Conservation (phyloP, 2,888 invertebrate genomes). For the Noctua pronuba region DNA sequence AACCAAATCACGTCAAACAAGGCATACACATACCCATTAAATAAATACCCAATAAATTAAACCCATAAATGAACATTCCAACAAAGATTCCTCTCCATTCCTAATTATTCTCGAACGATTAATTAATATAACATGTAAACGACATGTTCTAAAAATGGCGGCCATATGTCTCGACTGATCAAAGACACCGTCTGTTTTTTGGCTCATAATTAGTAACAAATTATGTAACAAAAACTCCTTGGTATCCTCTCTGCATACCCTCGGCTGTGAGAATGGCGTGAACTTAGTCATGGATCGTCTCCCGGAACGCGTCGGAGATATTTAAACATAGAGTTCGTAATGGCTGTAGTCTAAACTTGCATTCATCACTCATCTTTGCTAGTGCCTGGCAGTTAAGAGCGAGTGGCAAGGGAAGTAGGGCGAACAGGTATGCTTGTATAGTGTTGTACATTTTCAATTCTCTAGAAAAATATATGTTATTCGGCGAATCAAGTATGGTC, state of each 20-base stretch:
- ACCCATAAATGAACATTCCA: constrained; percentile 46
- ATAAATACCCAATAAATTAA: constrained; percentile 58
- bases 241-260: constrained; percentile 30
- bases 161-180: constrained; percentile 71
- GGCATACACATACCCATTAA: constrained; percentile 31
- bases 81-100: constrained; percentile 52
- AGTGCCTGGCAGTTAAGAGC: constrained; percentile 9
- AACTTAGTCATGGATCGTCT: constrained; percentile 68
- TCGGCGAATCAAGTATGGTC: not conserved
- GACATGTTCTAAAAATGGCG: constrained; percentile 60
- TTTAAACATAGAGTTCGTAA: constrained; percentile 68
- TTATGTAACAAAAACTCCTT: constrained; percentile 79
- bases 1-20: constrained; percentile 36
- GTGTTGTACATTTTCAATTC: not conserved
- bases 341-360: constrained; percentile 51
- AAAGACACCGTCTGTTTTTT: constrained; percentile 76
- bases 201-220: constrained; percentile 84
- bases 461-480: not conserved
- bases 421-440: not conserved
- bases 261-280: constrained; percentile 68
- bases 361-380: constrained; percentile 44
- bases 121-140: constrained; percentile 74
- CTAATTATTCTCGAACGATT: constrained; percentile 67
- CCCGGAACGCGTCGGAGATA: constrained; percentile 68
- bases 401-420: not conserved